A percentile compares a stretch with the other conserved stretches of the same genome.
These are phyloP conservation scores for Exephanes ischioxanthus DNA, from an alignment of 2,888 invertebrate genomes.

Conservation along the genomic window DNA sequence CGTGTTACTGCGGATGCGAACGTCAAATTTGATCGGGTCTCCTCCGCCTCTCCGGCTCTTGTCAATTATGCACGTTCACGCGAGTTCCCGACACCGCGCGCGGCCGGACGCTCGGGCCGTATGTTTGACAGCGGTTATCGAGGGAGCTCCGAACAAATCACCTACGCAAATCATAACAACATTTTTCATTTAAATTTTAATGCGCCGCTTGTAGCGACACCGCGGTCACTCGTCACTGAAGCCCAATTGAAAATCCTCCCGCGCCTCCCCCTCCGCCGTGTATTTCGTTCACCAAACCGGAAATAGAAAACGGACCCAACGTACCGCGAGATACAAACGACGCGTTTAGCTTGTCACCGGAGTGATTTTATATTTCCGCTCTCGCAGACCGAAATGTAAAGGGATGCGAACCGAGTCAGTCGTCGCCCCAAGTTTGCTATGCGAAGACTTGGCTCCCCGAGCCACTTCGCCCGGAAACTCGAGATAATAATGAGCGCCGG, in stretches of 20 bases:
- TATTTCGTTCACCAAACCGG: conserved; percentile 46
- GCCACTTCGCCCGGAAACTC: conserved; percentile 21
- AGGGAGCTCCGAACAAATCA: conserved; percentile 15
- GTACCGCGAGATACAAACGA: conserved; percentile 81
- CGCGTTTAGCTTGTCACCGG: conserved; percentile 66
- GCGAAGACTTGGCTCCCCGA: neutral
- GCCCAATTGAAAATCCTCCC: conserved; percentile 19
- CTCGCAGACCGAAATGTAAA: conserved; percentile 54
- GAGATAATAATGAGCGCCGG: conserved; percentile 35
- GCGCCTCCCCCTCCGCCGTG: neutral
- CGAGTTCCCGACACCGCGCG: conserved; percentile 33
- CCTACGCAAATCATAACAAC: conserved; percentile 44
- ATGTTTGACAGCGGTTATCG: conserved; percentile 34
- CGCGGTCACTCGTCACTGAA: conserved; percentile 16
- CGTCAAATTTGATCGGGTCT: conserved; percentile 76
- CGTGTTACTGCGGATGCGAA: conserved; percentile 75
- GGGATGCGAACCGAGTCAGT: conserved; percentile 24
- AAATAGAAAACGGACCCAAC: conserved; percentile 75
- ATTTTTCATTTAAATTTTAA: conserved; percentile 56
- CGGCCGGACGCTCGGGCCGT: conserved; percentile 28
- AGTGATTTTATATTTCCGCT: conserved; percentile 76
- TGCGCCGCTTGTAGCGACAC: neutral
- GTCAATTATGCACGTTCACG: conserved; percentile 79
- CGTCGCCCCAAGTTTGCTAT: neutral
- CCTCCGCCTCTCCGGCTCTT: conserved; percentile 53